These are phyloP conservation scores for Neodiprion pinetum DNA, from an alignment of 1,140 invertebrate species.

Conservation along the genomic window DNA sequence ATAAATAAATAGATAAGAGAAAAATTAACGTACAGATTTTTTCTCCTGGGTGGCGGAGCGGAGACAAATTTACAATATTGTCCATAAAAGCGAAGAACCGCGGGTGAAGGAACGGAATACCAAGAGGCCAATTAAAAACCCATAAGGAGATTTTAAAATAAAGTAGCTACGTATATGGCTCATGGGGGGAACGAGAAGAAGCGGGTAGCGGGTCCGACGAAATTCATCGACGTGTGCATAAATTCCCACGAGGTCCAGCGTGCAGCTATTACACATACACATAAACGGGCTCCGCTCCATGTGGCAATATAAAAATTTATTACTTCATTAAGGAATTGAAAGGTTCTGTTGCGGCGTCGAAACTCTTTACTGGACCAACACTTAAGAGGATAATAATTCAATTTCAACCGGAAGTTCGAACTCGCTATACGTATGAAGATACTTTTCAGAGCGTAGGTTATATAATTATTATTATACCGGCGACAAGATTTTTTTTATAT, in stretches of 20 bases:
- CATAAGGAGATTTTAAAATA: neutral
- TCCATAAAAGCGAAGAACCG: neutral
- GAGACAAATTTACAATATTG: neutral
- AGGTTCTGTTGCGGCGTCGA: neutral
- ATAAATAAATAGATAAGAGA: too few species aligned
- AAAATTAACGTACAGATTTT: too few species aligned
- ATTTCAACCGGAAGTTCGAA: too few species aligned
- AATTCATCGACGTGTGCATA: neutral
- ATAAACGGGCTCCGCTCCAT: neutral
- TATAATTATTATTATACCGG: too few species aligned
- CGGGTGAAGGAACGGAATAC: neutral
- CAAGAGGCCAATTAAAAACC: neutral
- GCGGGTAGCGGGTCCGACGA: neutral
- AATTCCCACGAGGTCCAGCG: constrained; percentile 1
- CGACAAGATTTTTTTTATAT: too few species aligned
- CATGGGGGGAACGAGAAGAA: neutral
- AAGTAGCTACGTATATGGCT: neutral
- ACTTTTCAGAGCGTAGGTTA: too few species aligned
- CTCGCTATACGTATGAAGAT: too few species aligned
- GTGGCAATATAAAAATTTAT: constrained; percentile 3
- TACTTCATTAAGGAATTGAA: constrained; percentile 1
- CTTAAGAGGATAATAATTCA: too few species aligned
- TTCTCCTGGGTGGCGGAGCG: neutral
- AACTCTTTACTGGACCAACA: too few species aligned
- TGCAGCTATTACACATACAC: neutral